phyloP scores from a whole-genome alignment of 2,888 invertebrate genomes.

The Caenorhabditis imperialis region DNA sequence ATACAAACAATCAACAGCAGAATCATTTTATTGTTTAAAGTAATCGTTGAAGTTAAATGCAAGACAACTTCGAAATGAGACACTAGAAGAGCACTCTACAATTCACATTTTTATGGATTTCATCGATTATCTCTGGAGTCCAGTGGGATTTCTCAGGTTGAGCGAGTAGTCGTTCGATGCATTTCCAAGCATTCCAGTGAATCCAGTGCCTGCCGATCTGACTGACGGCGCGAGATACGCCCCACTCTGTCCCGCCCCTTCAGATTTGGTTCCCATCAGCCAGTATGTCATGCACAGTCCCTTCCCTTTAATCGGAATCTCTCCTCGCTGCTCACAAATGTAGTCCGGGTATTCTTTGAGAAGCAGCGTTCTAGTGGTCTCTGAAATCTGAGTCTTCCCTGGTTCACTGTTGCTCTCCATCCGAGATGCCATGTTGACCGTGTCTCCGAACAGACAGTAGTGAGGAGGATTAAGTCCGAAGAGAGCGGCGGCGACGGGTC shows the following conservation, averaged over 20 bases:
- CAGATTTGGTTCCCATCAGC: constrained; percentile 67
- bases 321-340: constrained; percentile 68
- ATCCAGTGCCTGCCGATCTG: constrained; percentile 42
- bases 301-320: constrained; percentile 72
- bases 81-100: too few relatives aligned
- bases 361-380: constrained; percentile 65
- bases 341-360: constrained; percentile 70
- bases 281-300: constrained; percentile 76
- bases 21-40: too few relatives aligned
- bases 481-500: constrained; percentile 75
- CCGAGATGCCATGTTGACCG: constrained; percentile 75
- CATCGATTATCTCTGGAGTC: constrained; percentile 49
- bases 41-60: too few relatives aligned
- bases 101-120: too few relatives aligned
- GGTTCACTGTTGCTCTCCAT: constrained; percentile 76
- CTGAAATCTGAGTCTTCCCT: constrained; percentile 74
- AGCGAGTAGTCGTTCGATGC: constrained; percentile 34
- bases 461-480: constrained; percentile 77
- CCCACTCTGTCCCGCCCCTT: constrained; percentile 35
- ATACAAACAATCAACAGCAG: too few relatives aligned
- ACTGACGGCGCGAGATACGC: constrained; percentile 51
- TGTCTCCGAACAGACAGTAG: constrained; percentile 77
- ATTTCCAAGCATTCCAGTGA: constrained; percentile 54
- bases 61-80: too few relatives aligned
- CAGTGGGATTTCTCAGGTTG: constrained; percentile 49